These are phyloP conservation scores for Strigamia crassipes DNA, from an alignment of 2,888 invertebrate species.

Conservation along the genomic window DNA sequence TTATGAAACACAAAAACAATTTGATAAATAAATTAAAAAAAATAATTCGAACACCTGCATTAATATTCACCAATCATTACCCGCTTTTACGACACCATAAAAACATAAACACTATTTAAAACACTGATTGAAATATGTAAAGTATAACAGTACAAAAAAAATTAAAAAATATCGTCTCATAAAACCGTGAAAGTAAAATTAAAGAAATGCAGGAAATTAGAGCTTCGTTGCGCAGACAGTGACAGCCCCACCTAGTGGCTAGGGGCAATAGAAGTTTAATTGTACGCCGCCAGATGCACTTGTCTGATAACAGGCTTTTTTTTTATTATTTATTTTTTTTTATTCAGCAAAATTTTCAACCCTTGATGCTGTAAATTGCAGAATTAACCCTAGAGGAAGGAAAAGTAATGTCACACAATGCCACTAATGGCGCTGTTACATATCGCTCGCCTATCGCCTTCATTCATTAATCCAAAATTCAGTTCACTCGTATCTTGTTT, in stretches of 20 bases:
- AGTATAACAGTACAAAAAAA: no score
- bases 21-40: no score
- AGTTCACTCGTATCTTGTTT: neutral
- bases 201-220: constrained; percentile 14
- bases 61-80: no score
- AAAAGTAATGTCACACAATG: neutral
- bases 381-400: neutral
- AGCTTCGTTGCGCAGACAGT: neutral
- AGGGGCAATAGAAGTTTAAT: constrained; percentile 30
- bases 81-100: no score
- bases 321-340: neutral
- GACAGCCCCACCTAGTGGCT: constrained; percentile 37
- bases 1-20: no score
- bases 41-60: no score
- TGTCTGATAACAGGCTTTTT: constrained; percentile 2
- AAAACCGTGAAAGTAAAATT: neutral
- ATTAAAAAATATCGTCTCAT: neutral
- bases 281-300: constrained; percentile 37
- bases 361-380: constrained; percentile 14
- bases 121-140: neutral
- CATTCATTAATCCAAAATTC: constrained; percentile 16
- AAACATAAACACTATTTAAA: no score
- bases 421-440: neutral
- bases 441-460: neutral
- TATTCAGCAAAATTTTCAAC: neutral